Evolutionary conservation across 2,797 vertebrate genomes (phyloP), one percentile per base, ranked within the genome.

Genomic region (Schizopygopsis malacanthus): DNA sequence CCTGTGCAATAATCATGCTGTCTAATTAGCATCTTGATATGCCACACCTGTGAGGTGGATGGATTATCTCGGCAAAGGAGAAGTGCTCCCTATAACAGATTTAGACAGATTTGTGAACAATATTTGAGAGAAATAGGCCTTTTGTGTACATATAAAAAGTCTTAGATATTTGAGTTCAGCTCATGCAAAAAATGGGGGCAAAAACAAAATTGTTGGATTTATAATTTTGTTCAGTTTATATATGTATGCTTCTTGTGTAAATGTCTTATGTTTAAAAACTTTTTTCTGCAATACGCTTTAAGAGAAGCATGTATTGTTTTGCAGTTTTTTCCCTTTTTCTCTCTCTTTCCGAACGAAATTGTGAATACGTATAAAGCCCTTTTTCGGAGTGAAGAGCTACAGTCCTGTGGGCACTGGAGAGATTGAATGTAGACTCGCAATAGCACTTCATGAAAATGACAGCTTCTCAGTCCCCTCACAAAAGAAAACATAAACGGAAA

Each of bases 401-500:
- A 71, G 50, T 77, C 63, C 63, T 70, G n/a, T 56, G 75, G 63
- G 37, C 75, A 15, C 37, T 69, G 3, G 45, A 69, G 73, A 45
- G 75, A 56, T 84, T 84, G 75, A 79, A 70, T 70, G 56, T 59
- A 71, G 37, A n/a, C 81, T n/a, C 5, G 1, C 22, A 54, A 22
- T 16, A 7, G 12, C 56, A 75, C 82, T 84, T 67, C 16, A 43
- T 78, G 73, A 70, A 83, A 84, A 84, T 78, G 73, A 43, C 73
- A 84, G 73, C 63, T 56, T 56, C 37, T 54, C 4, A 43, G 33
- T 43, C 16, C 9, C 28, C 37, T 56, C 73, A 70, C n/a, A 59
- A 79, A 71, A 70, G 75, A 67, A 79, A 79, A 59, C 63, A 79
- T 43, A 61, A 59, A 85, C 22, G 18, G 75, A 39, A 84, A 79